Evolutionary conservation across 1,140 invertebrate genomes (phyloP), one percentile per base, ranked within the genome.

Genomic region (Cherax quadricarinatus): DNA sequence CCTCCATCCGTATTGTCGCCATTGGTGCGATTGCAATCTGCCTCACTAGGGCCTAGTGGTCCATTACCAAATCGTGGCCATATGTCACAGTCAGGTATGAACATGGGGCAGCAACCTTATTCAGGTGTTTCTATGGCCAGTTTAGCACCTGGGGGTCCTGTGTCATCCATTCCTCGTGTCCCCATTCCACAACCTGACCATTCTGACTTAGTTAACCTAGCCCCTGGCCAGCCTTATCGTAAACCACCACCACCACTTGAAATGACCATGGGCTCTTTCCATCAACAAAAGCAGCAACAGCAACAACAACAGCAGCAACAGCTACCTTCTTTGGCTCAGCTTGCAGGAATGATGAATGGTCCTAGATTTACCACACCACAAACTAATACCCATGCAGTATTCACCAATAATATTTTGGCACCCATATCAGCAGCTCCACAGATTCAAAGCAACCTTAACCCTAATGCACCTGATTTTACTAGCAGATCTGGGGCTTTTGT

Each of bases 391-490:
- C 94, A 93, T 66, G 93, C 91, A 70, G 93, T 93, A 24, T 92
- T 93, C 60, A 90, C 91, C 41, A 93, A 91, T 78, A 93, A 94
- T 85, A 92, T 94, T 30, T n/a, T 93, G 53, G 89, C 93, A 75
- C 93, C 93, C 16, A 93, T 94, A 18, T 94, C 93, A 80, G 92
- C 93, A 41, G 84, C 93, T 49, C 92, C 93, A 30, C 93, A 93
- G 60, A 94, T 94, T 62, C 93, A 94, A 51, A 94, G 93, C 49
- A 94, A 93, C 82, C 92, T 94, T 18, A 94, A 94, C 75, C 93
- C 93, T 57, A 94, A 94, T 93, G 93, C 93, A 57, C 93, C 93
- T 66, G 93, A 94, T 86, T 94, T 94, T 51, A 91, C 93, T 21
- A 94, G 93, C 62, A 73, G 93, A 70, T 91, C 89, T 49, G 87